phyloP scores from a whole-genome alignment of 2,888 invertebrate genomes.

The Eupithecia insigniata region DNA sequence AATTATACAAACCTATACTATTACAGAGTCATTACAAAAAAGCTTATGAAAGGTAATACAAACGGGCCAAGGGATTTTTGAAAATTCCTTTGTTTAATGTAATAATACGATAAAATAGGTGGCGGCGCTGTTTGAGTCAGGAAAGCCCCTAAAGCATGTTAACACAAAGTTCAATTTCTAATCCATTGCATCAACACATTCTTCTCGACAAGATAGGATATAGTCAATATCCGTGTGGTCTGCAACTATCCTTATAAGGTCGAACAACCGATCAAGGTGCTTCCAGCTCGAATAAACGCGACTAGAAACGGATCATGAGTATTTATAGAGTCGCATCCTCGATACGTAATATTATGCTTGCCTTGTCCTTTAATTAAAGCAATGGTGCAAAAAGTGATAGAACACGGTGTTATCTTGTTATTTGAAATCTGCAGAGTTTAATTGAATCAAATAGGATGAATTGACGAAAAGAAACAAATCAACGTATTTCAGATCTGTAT shows the following conservation, averaged over 20 bases:
- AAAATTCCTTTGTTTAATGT: too few relatives aligned
- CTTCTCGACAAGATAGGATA: neutral
- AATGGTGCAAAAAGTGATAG: neutral
- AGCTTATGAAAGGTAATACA: too few relatives aligned
- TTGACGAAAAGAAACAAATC: neutral
- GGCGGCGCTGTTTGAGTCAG: too few relatives aligned
- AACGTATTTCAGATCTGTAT: neutral
- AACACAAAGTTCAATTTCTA: neutral
- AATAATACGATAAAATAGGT: too few relatives aligned
- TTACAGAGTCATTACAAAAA: too few relatives aligned
- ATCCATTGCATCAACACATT: neutral
- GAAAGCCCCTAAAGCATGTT: too few relatives aligned
- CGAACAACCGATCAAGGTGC: conserved; percentile 3
- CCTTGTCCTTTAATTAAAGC: neutral
- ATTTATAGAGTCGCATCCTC: neutral
- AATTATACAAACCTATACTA: too few relatives aligned
- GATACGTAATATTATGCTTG: neutral
- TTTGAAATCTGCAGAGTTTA: neutral
- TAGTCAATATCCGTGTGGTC: neutral
- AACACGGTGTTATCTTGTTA: neutral
- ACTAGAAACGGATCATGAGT: neutral
- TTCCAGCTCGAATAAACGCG: neutral
- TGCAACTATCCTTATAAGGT: neutral
- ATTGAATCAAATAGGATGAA: neutral
- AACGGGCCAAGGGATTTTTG: too few relatives aligned